phyloP scores from a whole-genome alignment of 2,888 invertebrate genomes.

The Laothoe populi region DNA sequence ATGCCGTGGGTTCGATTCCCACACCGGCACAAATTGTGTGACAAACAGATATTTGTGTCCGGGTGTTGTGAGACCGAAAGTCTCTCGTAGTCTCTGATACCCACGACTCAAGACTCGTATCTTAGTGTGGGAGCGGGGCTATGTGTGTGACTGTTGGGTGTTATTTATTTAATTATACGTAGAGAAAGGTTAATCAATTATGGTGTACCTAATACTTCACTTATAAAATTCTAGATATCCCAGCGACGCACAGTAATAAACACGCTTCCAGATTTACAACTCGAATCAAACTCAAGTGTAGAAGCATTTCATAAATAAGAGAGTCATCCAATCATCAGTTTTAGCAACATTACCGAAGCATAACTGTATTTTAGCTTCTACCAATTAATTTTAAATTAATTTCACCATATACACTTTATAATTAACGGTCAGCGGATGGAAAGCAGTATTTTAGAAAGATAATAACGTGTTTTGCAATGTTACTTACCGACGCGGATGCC shows the following conservation, averaged over 20 bases:
- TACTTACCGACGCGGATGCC: constrained; percentile 23
- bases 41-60: too few relatives aligned
- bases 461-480: constrained; percentile 10
- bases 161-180: too few relatives aligned
- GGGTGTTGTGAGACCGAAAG: too few relatives aligned
- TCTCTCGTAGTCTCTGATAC: too few relatives aligned
- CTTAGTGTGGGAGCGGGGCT: too few relatives aligned
- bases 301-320: constrained; percentile 26
- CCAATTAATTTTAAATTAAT: constrained; percentile 37
- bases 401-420: constrained; percentile 33
- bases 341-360: constrained; percentile 23
- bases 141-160: too few relatives aligned
- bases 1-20: too few relatives aligned
- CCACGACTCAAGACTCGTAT: too few relatives aligned
- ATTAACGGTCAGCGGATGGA: constrained; percentile 42
- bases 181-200: not conserved
- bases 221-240: constrained; percentile 3
- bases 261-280: constrained; percentile 15
- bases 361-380: constrained; percentile 24
- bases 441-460: constrained; percentile 31
- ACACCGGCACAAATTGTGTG: too few relatives aligned
- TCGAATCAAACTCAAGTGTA: constrained; percentile 5
- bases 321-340: constrained; percentile 23
- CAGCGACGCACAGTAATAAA: not conserved
- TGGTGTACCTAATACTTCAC: not conserved